Conservation (phyloP, 2,113 vertebrate species). For the Strigops habroptila region DNA sequence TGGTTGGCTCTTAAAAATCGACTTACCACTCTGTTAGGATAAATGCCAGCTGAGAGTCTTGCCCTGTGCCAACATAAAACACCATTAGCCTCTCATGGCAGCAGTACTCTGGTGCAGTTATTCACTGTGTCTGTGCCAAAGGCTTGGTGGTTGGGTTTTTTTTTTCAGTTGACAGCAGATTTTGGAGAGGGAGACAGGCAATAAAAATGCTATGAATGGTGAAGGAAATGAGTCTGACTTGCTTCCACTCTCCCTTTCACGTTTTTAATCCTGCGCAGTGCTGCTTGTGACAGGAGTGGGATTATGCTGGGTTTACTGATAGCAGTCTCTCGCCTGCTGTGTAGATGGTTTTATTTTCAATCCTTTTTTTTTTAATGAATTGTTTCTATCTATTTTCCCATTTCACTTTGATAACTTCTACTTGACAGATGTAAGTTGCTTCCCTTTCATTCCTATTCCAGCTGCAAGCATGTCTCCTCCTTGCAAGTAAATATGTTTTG, state of each 20-base stretch:
- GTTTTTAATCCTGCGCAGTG: constrained; percentile 19
- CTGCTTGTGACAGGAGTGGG: constrained; percentile 4
- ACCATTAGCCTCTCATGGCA: neutral
- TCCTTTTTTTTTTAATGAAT: neutral
- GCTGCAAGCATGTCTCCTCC: constrained; percentile 21
- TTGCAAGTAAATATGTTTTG: constrained; percentile 17
- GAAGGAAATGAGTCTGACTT: constrained; percentile 54
- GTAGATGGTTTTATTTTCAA: constrained; percentile 13
- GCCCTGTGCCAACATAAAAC: neutral
- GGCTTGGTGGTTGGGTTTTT: neutral
- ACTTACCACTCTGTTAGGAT: neutral
- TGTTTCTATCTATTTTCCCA: constrained; percentile 4
- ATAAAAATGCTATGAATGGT: constrained; percentile 34
- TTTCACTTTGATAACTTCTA: neutral
- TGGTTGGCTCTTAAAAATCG: neutral
- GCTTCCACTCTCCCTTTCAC: constrained; percentile 52
- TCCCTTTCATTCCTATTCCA: neutral
- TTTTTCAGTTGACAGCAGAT: constrained; percentile 25
- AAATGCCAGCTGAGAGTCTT: neutral
- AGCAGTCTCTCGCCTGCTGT: neutral
- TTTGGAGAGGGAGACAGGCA: neutral
- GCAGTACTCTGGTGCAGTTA: neutral
- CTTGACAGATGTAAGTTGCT: neutral
- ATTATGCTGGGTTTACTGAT: constrained; percentile 38
- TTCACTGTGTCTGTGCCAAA: neutral